Percentiles rank a stretch among this genome's conserved stretches.
Evolutionary conservation across 2,888 invertebrate species (phyloP).

Genomic region (Bruchidius siliquastri): DNA sequence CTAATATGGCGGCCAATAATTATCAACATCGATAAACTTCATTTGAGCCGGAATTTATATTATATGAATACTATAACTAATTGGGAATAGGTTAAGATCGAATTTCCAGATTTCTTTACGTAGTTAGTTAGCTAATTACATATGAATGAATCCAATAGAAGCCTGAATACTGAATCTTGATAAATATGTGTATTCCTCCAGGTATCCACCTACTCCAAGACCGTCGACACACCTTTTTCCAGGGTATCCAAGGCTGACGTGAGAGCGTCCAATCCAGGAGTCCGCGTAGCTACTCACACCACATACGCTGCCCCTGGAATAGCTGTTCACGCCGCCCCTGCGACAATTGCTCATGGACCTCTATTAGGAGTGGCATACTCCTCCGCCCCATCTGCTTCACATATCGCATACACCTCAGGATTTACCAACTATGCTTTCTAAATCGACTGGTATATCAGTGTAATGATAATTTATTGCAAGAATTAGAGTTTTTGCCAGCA

Average conservation of each 20-base stretch:
- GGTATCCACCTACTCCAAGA: slow-evolving; percentile 64
- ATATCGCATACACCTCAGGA: slow-evolving; percentile 52
- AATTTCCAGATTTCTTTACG: no score
- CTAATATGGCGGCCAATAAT: no score
- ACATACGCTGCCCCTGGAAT: slow-evolving; percentile 31
- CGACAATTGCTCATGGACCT: slow-evolving; percentile 28
- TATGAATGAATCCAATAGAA: no score
- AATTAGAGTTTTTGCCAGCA: not conserved
- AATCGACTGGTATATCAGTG: not conserved
- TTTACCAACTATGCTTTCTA: slow-evolving; percentile 29
- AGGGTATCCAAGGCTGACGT: slow-evolving; percentile 67
- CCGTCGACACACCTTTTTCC: slow-evolving; percentile 68
- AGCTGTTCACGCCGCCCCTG: slow-evolving; percentile 32
- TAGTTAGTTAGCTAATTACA: no score
- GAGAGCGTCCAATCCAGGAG: slow-evolving; percentile 63
- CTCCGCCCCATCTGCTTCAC: slow-evolving; percentile 58
- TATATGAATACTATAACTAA: no score
- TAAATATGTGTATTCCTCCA: not conserved
- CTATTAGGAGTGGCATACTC: slow-evolving; percentile 50
- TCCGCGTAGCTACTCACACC: slow-evolving; percentile 32
- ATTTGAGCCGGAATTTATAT: no score
- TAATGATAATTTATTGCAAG: slow-evolving; percentile 2
- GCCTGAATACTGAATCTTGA: no score
- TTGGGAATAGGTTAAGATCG: no score
- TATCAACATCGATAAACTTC: no score